phyloP scores from a whole-genome alignment of 92 coral and sea anemone species.

The Porites evermanni region DNA sequence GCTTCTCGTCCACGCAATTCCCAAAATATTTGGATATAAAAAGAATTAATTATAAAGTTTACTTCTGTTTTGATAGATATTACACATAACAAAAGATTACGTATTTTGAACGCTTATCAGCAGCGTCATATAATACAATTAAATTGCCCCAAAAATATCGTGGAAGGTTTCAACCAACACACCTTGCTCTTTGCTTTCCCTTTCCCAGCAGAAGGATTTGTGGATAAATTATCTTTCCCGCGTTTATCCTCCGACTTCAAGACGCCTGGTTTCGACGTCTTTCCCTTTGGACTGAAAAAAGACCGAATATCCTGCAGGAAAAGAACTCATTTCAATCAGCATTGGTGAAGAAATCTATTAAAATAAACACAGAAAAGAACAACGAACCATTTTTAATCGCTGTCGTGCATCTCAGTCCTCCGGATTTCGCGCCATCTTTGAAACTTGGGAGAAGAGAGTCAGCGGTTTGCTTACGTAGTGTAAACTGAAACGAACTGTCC shows the following conservation, averaged over 20 bases:
- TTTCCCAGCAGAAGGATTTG: constrained; percentile 30
- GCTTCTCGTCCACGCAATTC: too few relatives aligned
- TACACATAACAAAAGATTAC: too few relatives aligned
- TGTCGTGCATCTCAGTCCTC: neutral
- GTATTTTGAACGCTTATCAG: neutral
- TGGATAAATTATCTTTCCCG: constrained; percentile 19
- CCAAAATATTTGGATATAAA: too few relatives aligned
- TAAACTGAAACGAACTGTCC: neutral
- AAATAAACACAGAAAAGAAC: neutral
- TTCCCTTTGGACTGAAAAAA: constrained; percentile 69
- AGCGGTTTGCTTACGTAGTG: neutral
- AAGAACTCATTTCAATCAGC: neutral
- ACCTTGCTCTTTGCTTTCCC: constrained; percentile 20
- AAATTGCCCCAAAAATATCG: neutral
- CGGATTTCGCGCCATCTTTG: constrained; percentile 34
- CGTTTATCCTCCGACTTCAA: constrained; percentile 45
- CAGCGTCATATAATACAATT: neutral
- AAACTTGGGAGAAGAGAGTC: neutral
- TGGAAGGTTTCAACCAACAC: neutral
- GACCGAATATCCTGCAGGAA: constrained; percentile 66
- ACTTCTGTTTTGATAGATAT: too few relatives aligned
- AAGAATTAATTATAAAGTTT: too few relatives aligned
- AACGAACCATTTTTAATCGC: constrained; percentile 8
- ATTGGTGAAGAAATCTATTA: neutral
- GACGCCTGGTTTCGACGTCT: constrained; percentile 27